Evolutionary conservation across 2,888 invertebrate genomes (phyloP).

Genomic region (Cantharis rustica): DNA sequence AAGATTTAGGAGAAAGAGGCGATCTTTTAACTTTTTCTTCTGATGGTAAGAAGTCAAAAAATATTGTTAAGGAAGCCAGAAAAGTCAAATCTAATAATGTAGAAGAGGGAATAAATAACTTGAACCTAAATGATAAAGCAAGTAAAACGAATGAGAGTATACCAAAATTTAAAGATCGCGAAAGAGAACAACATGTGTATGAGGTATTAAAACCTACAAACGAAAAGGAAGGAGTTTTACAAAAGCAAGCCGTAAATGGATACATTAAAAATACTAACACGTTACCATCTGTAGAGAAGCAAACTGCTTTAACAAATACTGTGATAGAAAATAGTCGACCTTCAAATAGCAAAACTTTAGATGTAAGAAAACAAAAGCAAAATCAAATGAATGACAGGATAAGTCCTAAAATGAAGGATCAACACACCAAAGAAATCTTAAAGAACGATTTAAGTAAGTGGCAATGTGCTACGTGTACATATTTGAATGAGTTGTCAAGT

Average conservation of each 20-base stretch:
- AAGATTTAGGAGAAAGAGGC: conserved; percentile 69
- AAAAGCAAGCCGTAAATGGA: conserved; percentile 11
- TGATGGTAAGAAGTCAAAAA: conserved; percentile 52
- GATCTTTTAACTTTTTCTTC: conserved; percentile 64
- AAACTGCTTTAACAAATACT: not conserved
- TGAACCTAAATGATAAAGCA: conserved; percentile 59
- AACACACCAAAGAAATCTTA: not conserved
- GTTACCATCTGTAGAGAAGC: conserved; percentile 14
- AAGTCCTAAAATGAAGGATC: conserved; percentile 20
- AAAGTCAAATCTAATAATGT: conserved; percentile 61
- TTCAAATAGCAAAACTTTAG: conserved; percentile 40
- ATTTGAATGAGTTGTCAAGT: conserved; percentile 60
- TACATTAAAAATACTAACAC: conserved; percentile 28
- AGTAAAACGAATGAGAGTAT: conserved; percentile 61
- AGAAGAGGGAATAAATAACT: conserved; percentile 62
- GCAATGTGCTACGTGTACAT: conserved; percentile 77
- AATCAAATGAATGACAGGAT: conserved; percentile 33
- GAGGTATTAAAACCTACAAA: conserved; percentile 38
- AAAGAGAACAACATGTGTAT: conserved; percentile 53
- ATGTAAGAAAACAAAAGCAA: conserved; percentile 30
- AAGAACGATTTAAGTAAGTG: conserved; percentile 53
- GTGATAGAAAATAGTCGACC: conserved; percentile 19
- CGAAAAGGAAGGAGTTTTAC: conserved; percentile 28
- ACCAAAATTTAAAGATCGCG: conserved; percentile 51
- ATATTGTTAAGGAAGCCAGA: conserved; percentile 53